Base-by-base conservation (phyloP, 2,113 vertebrate genomes). In the Gymnocephalus cernua region DNA sequence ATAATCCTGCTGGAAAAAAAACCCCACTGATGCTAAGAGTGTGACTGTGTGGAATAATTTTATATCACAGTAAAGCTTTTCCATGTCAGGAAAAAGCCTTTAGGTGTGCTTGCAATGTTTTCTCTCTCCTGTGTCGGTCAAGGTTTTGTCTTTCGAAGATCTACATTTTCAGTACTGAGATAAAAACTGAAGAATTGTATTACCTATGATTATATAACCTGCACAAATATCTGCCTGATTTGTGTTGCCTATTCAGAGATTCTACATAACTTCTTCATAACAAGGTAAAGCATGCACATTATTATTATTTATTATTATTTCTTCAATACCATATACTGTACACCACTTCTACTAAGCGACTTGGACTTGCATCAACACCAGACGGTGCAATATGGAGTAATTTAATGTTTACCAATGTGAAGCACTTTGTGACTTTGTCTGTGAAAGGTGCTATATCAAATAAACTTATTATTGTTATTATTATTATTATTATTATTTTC, bases 1-100 rank as follows among this genome's bases (percentile, higher is more conserved):
- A 63, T 90, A 79, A 91, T 91, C 87, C 65, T 4, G 48, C 66
- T n/a, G 48, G 48, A 68, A 69, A 71, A 59, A 74, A 74, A 27
- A 82, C 25, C 56, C 23, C 16, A 16, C 10, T 0, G 45, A 50
- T 19, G 35, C 61, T 38, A 13, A 66, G 27, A 80, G 73, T 14
- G 51, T 25, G 29, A 44, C 14, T 71, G 62, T n/a, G 58, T 65
- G 27, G 23, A 54, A 62, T 54, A 12, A 38, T 72, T 58, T 61
- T 25, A 59, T 19, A 19, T 1, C 13, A 63, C 29, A 67, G 21
- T 25, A n/a, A 58, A 57, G 23, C 44, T 74, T 32, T 65, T 41
- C 8, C 4, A 23, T 14, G n/a, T 9, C 56, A 57, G 51, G 50
- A 29, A 63, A 57, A 63, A 57, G 25, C 16, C 65, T 62, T 44